Conservation (phyloP, 2,888 invertebrate species). For the Pseudeuparius sepicola region DNA sequence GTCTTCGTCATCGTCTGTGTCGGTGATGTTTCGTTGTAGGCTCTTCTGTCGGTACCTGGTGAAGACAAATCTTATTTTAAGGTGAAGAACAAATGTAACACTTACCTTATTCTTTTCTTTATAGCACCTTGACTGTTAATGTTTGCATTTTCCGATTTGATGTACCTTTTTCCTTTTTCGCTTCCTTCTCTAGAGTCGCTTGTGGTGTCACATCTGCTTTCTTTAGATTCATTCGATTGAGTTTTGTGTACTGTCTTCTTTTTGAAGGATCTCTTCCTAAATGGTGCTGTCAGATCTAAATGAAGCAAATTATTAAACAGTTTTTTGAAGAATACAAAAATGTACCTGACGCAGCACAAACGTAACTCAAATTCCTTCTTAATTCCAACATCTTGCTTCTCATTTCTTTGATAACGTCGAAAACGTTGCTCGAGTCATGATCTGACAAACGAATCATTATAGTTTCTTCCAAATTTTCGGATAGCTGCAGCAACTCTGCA, state of each 20-base stretch:
- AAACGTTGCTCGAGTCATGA: too few relatives aligned
- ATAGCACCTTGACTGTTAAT: slow-evolving; percentile 32
- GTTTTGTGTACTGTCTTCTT: slow-evolving; percentile 28
- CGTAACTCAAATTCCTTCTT: slow-evolving; percentile 36
- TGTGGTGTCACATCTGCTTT: slow-evolving; percentile 20
- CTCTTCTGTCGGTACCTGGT: slow-evolving; percentile 33
- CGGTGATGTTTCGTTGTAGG: slow-evolving; percentile 26
- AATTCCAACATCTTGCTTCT: slow-evolving; percentile 38
- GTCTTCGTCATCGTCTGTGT: slow-evolving; percentile 32
- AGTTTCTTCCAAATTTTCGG: too few relatives aligned
- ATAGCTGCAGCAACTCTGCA: slow-evolving; percentile 34
- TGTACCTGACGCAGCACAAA: slow-evolving; percentile 38
- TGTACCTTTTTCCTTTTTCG: slow-evolving; percentile 21
- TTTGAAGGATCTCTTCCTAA: slow-evolving; percentile 27
- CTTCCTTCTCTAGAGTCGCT: slow-evolving; percentile 21
- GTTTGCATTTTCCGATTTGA: slow-evolving; percentile 23
- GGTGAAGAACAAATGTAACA: too few relatives aligned
- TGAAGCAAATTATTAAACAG: too few relatives aligned
- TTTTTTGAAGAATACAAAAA: too few relatives aligned
- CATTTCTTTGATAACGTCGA: slow-evolving; percentile 26
- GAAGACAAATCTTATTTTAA: too few relatives aligned
- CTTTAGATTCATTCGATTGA: slow-evolving; percentile 24
- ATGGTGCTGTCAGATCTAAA: slow-evolving; percentile 31
- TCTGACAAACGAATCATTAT: too few relatives aligned
- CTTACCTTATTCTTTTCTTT: slow-evolving; percentile 33